Base-by-base conservation (phyloP, 2,888 invertebrate species). In the Microplitis deprimator region DNA sequence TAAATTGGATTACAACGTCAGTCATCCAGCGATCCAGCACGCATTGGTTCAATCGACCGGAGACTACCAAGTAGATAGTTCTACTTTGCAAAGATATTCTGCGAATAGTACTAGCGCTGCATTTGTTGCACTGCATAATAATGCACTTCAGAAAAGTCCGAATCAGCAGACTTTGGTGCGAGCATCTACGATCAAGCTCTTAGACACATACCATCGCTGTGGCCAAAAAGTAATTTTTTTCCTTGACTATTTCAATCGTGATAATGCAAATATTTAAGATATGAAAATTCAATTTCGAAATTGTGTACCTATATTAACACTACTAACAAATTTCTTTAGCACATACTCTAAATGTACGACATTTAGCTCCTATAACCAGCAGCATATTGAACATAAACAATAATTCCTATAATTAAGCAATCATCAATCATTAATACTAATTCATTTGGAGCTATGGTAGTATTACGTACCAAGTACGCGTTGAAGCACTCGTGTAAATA, bases 161-260 rank as follows among this genome's bases (percentile, higher is more conserved):
- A 88, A 89, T 87, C 92, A 92, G 85, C 91, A 92, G 85, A 92
- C 91, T 84, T 92, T 93, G 89, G 92, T 94, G 85, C 92, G 93
- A 85, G 92, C 94, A 79, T 93, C 93, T 81, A 93, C 93, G 83
- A 93, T 94, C 89, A 94, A 93, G 90, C 91, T 93, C 83, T 89
- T 93, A 91, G 93, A 94, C 88, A 92, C 93, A 80, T 93, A 93
- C 89, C 93, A 93, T 88, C 92, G 93, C 87, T 93, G 93, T 89
- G 93, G 93, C 89, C 93, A 93, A 90, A 93, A 93, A 92, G 93
- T 93, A 89, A 20, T 62, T n/a, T 61, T 38, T 39, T 38, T 17
- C 8, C 7, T 69, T 16, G 29, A 29, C 2, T 4, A 29, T 29
- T 29, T 29, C 29, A 29, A 3, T 29, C 29, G 29, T 29, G 29